Evolutionary conservation across 30 jellyfish, hydroid and myxozoan species (phyloP).

Genomic region (Chrysaora quinquecirrha): DNA sequence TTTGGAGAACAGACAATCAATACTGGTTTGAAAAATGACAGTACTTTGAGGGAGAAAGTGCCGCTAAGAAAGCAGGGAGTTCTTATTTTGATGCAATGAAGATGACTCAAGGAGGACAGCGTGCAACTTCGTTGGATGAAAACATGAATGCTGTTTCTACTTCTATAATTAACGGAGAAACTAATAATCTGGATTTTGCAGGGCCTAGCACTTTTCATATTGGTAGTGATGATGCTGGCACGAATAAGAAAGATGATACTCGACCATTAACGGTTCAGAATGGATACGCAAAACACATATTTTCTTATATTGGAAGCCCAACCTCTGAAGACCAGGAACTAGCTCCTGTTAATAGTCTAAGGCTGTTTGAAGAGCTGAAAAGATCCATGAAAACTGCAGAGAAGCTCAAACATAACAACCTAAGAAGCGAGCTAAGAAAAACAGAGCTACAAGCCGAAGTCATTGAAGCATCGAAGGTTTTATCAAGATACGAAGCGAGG

Average conservation of each 20-base stretch:
- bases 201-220: too few species aligned
- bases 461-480: conserved; percentile 52
- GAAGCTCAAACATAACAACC: conserved; percentile 31
- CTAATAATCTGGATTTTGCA: too few species aligned
- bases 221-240: too few species aligned
- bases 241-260: too few species aligned
- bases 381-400: conserved; percentile 47
- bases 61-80: neutral
- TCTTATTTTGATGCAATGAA: neutral
- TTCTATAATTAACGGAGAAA: too few species aligned
- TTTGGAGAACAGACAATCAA: too few species aligned
- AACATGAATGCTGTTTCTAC: neutral
- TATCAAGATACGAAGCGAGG: conserved; percentile 57
- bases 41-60: too few species aligned
- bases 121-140: neutral
- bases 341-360: conserved; percentile 37
- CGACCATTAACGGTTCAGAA: neutral
- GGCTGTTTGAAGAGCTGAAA: conserved; percentile 46
- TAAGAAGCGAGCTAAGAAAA: conserved; percentile 28
- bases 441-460: conserved; percentile 54
- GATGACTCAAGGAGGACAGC: neutral
- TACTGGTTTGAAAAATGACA: too few species aligned
- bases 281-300: neutral
- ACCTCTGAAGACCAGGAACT: neutral
- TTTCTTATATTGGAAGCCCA: too few species aligned